phyloP scores from a whole-genome alignment of 2,113 vertebrate species.

The Chroicocephalus ridibundus region DNA sequence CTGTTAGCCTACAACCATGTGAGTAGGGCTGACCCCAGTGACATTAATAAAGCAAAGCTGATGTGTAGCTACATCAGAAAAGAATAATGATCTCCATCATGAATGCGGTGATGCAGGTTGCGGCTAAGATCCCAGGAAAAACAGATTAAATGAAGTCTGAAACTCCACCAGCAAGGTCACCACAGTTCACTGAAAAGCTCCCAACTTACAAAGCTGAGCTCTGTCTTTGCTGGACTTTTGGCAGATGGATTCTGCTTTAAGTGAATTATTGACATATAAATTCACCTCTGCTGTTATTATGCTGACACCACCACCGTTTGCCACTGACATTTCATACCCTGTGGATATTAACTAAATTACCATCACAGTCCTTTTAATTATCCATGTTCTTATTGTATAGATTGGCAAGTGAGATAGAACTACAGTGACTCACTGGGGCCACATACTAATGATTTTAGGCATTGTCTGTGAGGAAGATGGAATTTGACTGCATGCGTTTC shows the following conservation, averaged over 20 bases:
- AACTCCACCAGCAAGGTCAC: background rate
- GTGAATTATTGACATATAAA: background rate
- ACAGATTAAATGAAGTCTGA: background rate
- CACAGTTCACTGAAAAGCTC: background rate
- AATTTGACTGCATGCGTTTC: background rate
- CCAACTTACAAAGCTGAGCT: background rate
- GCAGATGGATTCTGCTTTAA: background rate
- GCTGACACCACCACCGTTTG: background rate
- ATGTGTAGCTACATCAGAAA: background rate
- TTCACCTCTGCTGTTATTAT: background rate
- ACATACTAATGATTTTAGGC: background rate
- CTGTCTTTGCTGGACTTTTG: background rate
- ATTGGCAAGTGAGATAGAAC: background rate
- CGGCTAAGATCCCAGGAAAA: background rate
- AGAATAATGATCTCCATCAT: background rate
- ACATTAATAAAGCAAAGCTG: background rate
- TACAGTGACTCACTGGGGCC: background rate
- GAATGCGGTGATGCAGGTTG: background rate
- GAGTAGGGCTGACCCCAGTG: background rate
- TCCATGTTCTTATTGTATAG: background rate
- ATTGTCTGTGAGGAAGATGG: background rate
- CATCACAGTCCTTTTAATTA: background rate
- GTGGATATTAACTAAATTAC: background rate
- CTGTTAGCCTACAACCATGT: background rate
- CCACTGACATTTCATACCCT: background rate